Base-by-base conservation (phyloP, 2,797 vertebrate species). In the Chromis chromis region DNA sequence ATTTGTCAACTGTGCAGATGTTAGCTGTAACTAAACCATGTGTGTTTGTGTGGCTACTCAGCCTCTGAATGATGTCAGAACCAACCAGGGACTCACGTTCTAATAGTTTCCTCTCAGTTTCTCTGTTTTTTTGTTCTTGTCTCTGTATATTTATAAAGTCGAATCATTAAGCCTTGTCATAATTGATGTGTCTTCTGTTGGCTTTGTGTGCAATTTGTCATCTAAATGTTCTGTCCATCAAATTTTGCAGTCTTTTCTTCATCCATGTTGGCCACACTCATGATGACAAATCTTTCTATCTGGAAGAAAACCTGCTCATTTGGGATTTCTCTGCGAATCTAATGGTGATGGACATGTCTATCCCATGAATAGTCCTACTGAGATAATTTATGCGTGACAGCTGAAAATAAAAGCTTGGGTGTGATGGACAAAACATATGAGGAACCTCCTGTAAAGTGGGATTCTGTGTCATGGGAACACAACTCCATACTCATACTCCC, bases 381-480 rank as follows among this genome's bases (percentile, higher is more conserved):
- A 84, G 74, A 78, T 59, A 78, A 67, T 86, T 81, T 74, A 79
- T 66, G 81, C 74, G 39, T 70, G 80, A 79, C 79, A 73, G 68
- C 60, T 62, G 27, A 46, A 46, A 66, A 31, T 70, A 60, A 73
- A 81, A 60, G 13, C 54, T 16, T 65, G 40, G 62, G 60, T 31
- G 22, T 72, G 67, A 88, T 90, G 78, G 78, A 85, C 64, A 86
- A 88, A 90, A 86, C 82, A 89, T 82, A 85, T 87, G 84, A 70
- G 54, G 25, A 66, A 16, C 21, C 48, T 69, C 24, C 36, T 31
- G 40, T 74, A 48, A 22, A 28, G 42, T 59, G 49, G 21, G 64
- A 67, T 66, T 85, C 50, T 80, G 48, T 73, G 57, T 63, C 44
- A 64, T 76, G 60, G 70, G 73, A 88, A 73, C 57, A 57, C 39